Evolutionary conservation across 2,113 vertebrate genomes (phyloP).

Genomic region (Pomatostomus ruficeps): DNA sequence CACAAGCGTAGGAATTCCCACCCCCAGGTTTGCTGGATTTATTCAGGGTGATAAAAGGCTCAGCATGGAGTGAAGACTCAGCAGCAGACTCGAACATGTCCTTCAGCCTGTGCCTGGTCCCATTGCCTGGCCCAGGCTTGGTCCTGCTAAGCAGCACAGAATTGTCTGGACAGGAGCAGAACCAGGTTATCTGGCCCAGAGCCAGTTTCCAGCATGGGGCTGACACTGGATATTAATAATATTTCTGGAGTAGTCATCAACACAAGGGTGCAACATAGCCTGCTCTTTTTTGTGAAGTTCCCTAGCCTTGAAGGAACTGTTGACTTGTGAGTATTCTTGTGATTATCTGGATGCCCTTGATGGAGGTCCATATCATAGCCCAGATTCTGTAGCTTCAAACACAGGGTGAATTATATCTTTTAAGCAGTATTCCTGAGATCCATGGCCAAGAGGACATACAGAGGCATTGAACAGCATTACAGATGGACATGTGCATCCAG

Average conservation of each 20-base stretch:
- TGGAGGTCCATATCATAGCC: neutral
- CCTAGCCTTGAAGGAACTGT: neutral
- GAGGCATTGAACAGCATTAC: neutral
- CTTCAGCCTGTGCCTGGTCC: neutral
- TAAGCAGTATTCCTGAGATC: neutral
- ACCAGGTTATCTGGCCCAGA: neutral
- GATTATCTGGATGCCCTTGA: neutral
- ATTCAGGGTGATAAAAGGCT: slow-evolving; percentile 8
- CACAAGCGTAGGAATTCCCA: neutral
- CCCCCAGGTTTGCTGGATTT: slow-evolving; percentile 36
- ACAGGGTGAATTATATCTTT: neutral
- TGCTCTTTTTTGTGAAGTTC: neutral
- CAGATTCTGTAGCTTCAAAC: neutral
- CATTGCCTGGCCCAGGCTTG: neutral
- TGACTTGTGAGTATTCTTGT: neutral
- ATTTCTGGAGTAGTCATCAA: neutral
- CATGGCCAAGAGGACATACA: neutral
- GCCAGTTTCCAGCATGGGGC: neutral
- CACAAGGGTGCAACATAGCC: neutral
- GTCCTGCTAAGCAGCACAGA: neutral
- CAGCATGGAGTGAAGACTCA: neutral
- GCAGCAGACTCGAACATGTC: neutral
- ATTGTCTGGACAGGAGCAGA: neutral
- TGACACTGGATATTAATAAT: neutral
- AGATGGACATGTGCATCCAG: neutral